A percentile compares a stretch with the other conserved stretches of the same genome.
These are phyloP conservation scores for Deilephila porcellus DNA, from an alignment of 2,888 invertebrate species.

Conservation along the genomic window DNA sequence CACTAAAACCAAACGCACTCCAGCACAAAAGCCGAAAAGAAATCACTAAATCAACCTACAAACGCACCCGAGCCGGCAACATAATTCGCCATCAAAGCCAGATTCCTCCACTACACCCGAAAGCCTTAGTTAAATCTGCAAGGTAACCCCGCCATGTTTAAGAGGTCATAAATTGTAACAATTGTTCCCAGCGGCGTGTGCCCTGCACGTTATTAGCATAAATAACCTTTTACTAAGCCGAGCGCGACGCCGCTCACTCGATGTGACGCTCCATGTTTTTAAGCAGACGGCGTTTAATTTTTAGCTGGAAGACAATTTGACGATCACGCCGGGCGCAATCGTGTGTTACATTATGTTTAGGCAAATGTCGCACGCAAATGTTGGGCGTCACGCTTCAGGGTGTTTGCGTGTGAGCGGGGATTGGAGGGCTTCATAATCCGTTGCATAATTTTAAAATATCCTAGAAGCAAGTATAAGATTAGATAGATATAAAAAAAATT, in stretches of 20 bases:
- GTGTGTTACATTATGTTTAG: slow-evolving; percentile 21
- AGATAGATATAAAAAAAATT: neutral
- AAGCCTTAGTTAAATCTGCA: slow-evolving; percentile 59
- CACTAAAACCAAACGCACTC: neutral
- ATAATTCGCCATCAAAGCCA: slow-evolving; percentile 21
- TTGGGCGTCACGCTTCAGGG: neutral
- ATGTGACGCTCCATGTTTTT: slow-evolving; percentile 37
- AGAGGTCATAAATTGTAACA: slow-evolving; percentile 68
- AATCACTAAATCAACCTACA: slow-evolving; percentile 6
- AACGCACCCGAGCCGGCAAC: neutral
- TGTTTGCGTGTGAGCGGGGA: neutral
- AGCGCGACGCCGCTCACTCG: slow-evolving; percentile 46
- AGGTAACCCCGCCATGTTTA: slow-evolving; percentile 60
- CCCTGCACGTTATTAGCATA: slow-evolving; percentile 66
- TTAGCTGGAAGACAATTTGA: slow-evolving; percentile 35
- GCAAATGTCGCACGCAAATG: neutral
- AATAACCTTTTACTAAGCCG: slow-evolving; percentile 69
- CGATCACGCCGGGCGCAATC: slow-evolving; percentile 11
- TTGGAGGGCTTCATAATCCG: neutral
- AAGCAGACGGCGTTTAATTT: slow-evolving; percentile 4
- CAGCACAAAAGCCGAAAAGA: neutral
- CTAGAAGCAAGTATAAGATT: no score
- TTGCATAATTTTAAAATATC: neutral
- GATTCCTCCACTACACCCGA: slow-evolving; percentile 9
- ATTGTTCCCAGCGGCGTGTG: slow-evolving; percentile 60